Percentiles rank a stretch among this genome's conserved stretches.
These are phyloP conservation scores for Paratilapia polleni DNA, from an alignment of 2,113 vertebrate genomes.

Conservation along the genomic window DNA sequence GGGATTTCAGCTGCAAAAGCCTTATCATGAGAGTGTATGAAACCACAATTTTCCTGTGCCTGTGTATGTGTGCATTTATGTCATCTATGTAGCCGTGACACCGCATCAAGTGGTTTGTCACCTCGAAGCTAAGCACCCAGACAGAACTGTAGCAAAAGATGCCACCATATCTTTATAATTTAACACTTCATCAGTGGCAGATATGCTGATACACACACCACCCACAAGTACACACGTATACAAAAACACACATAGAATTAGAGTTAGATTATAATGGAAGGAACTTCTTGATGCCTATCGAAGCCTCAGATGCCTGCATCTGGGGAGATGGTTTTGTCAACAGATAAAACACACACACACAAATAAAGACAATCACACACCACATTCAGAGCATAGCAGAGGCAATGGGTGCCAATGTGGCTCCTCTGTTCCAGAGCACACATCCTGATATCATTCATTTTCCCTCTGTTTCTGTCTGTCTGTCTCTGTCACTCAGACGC, in stretches of 20 bases:
- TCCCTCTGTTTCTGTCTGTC: slow-evolving; percentile 52
- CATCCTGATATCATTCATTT: slow-evolving; percentile 65
- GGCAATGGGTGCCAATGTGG: slow-evolving; percentile 41
- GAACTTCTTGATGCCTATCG: slow-evolving; percentile 47
- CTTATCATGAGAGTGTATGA: slow-evolving; percentile 56
- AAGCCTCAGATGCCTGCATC: slow-evolving; percentile 46
- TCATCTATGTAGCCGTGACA: slow-evolving; percentile 36
- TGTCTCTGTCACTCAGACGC: slow-evolving; percentile 68
- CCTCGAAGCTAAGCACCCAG: slow-evolving; percentile 53
- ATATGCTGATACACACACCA: slow-evolving; percentile 12
- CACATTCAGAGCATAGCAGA: slow-evolving; percentile 35
- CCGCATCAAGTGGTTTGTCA: slow-evolving; percentile 42
- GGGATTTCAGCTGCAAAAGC: slow-evolving; percentile 43
- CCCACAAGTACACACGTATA: slow-evolving; percentile 15
- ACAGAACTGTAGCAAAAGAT: slow-evolving; percentile 59
- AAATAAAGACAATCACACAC: slow-evolving; percentile 45
- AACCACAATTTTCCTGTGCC: slow-evolving; percentile 26
- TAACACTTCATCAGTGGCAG: slow-evolving; percentile 60
- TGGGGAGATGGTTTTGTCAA: slow-evolving; percentile 59
- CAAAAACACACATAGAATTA: slow-evolving; percentile 32
- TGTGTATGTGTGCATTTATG: slow-evolving; percentile 13
- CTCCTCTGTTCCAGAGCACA: slow-evolving; percentile 65
- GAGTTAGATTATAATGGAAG: slow-evolving; percentile 9
- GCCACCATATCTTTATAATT: slow-evolving; percentile 62
- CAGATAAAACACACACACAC: slow-evolving; percentile 46